Evolutionary conservation across 2,113 vertebrate genomes (phyloP), one percentile per base, ranked within the genome.

Genomic region (Ailuropoda melanoleuca): DNA sequence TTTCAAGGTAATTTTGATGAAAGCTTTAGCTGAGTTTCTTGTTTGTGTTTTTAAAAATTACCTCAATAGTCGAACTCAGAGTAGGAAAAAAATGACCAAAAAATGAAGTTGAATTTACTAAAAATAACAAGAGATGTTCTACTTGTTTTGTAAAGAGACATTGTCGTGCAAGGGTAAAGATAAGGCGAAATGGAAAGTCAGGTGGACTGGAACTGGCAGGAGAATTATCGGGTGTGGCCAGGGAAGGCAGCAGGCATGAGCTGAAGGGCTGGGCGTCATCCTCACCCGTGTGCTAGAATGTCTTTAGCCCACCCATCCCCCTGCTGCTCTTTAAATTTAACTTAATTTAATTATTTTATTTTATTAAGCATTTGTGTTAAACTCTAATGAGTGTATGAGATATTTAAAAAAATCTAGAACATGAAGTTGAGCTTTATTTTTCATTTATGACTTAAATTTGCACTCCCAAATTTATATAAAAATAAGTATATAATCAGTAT

Each of bases 61-160:
- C 21, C 83, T 83, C 60, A 80, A 50, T 77, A 81, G 37, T 68
- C 0, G 34, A 87, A 90, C 53, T 94, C 39, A 43, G 24, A 56
- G 68, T 31, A 75, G 72, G 43, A 58, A 34, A 55, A 58, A 80
- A 74, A 68, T 15, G 46, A 72, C 86, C 82, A 37, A 74, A 96
- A 95, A 97, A 90, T 85, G 93, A 93, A 92, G 72, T 81, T 58
- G 8, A 60, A 56, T 43, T 88, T 89, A 64, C 72, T 93, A 70
- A 97, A 95, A 96, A 95, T 93, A 94, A 75, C 48, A 13, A 88
- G 93, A 94, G 50, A 31, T 21, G n/a, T 60, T 95, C 37, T 93
- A 3, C 31, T 88, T 93, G 11, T 93, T 91, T 60, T 53, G 10
- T 66, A 64, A 95, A 62, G 78, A 74, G 81, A 72, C 66, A 13